Percentiles rank a stretch among this genome's conserved stretches.
Evolutionary conservation across 2,888 invertebrate species (phyloP).

Genomic region (Netelia melanura): DNA sequence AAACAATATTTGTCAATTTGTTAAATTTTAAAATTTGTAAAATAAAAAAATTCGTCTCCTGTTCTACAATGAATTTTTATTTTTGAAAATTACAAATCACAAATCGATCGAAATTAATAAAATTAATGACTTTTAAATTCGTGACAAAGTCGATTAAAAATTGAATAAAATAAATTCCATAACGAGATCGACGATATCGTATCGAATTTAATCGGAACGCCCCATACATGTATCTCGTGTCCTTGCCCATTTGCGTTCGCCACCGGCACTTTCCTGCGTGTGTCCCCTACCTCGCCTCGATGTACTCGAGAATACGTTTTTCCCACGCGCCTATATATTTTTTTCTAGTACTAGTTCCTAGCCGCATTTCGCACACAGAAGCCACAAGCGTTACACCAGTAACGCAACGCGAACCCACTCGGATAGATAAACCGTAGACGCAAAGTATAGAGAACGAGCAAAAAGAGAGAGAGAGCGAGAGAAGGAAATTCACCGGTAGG

Average conservation of each 20-base stretch:
- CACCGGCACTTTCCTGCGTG: background rate
- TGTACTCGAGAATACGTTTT: conserved; percentile 55
- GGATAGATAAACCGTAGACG: background rate
- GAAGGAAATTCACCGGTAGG: background rate
- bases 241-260: conserved; percentile 22
- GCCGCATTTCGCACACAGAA: conserved; percentile 6
- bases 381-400: background rate
- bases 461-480: background rate
- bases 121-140: no score
- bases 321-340: conserved; percentile 66
- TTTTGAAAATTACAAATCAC: no score
- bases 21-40: no score
- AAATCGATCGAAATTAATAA: no score
- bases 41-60: no score
- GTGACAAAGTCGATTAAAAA: no score
- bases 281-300: conserved; percentile 1
- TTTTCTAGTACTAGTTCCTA: conserved; percentile 20
- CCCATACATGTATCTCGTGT: conserved; percentile 53
- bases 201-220: background rate
- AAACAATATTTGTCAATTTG: no score
- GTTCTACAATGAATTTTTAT: no score
- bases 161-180: no score
- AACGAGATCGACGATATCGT: no score
- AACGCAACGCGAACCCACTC: no score
- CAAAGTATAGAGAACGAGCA: background rate